phyloP scores from a whole-genome alignment of 2,888 invertebrate genomes.

The Venusia cambrica region DNA sequence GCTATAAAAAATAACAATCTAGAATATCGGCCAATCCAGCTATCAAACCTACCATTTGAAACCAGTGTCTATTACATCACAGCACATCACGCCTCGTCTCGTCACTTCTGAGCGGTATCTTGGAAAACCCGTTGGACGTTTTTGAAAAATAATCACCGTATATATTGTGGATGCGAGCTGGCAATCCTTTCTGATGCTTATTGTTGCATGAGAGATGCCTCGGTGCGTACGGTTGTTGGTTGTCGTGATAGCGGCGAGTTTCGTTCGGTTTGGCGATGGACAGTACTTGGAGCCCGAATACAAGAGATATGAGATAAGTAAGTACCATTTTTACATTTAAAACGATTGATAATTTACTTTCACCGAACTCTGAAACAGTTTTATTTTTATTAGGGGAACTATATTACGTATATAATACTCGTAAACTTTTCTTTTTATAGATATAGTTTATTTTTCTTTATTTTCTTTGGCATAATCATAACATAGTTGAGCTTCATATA shows the following conservation, averaged over 20 bases:
- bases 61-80: slow-evolving; percentile 1
- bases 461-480: no score
- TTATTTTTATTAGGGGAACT: no score
- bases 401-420: no score
- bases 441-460: no score
- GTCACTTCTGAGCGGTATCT: slow-evolving; percentile 3
- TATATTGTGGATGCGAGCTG: slow-evolving; percentile 35
- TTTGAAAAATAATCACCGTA: slow-evolving; percentile 37
- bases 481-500: no score
- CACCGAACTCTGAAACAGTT: no score
- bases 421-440: no score
- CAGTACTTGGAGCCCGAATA: slow-evolving; percentile 29
- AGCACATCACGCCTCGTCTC: neutral
- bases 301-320: slow-evolving; percentile 20
- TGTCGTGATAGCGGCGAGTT: slow-evolving; percentile 32
- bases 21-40: no score
- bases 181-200: slow-evolving; percentile 35
- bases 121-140: slow-evolving; percentile 38
- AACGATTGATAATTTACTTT: neutral
- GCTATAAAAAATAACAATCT: no score
- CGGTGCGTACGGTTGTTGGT: slow-evolving; percentile 33
- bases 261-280: slow-evolving; percentile 33
- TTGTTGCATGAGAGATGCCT: slow-evolving; percentile 45
- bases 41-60: no score
- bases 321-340: slow-evolving; percentile 29